Evolutionary conservation across 2,797 vertebrate genomes (phyloP).

Genomic region (Clarias platycephalus): DNA sequence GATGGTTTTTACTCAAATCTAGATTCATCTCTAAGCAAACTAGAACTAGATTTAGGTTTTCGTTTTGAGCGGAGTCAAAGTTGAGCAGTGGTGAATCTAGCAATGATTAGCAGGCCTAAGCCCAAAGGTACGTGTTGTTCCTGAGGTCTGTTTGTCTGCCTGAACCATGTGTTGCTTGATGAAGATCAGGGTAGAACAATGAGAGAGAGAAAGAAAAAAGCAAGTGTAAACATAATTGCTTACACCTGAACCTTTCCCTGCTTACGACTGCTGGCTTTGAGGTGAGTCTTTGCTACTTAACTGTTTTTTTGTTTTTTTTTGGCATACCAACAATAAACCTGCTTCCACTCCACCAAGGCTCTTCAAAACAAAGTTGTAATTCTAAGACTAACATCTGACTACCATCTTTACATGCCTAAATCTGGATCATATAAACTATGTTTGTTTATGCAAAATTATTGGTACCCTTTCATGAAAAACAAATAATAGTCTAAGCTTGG

Average conservation of each 20-base stretch:
- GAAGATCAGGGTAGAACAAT: conserved; percentile 38
- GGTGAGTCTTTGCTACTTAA: conserved; percentile 11
- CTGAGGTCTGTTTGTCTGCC: conserved; percentile 37
- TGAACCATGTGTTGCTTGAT: conserved; percentile 42
- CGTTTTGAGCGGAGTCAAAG: no score
- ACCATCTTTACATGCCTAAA: neutral
- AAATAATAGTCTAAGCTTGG: neutral
- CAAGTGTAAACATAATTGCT: conserved; percentile 11
- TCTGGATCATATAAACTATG: neutral
- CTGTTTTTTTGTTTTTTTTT: no score
- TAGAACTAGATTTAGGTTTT: neutral
- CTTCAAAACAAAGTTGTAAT: neutral
- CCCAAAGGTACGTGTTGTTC: conserved; percentile 39
- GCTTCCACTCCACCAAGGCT: neutral
- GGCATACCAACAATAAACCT: neutral
- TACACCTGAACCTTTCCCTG: conserved; percentile 19
- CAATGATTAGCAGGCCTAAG: neutral
- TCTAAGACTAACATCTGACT: neutral
- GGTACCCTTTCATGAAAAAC: neutral
- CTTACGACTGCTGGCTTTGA: neutral
- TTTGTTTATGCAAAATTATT: neutral
- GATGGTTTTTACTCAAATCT: neutral
- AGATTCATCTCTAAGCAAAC: neutral
- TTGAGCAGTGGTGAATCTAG: neutral
- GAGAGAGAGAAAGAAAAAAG: conserved; percentile 35